These are phyloP conservation scores for Orius laevigatus DNA, from an alignment of 1,140 invertebrate genomes.

Conservation along the genomic window DNA sequence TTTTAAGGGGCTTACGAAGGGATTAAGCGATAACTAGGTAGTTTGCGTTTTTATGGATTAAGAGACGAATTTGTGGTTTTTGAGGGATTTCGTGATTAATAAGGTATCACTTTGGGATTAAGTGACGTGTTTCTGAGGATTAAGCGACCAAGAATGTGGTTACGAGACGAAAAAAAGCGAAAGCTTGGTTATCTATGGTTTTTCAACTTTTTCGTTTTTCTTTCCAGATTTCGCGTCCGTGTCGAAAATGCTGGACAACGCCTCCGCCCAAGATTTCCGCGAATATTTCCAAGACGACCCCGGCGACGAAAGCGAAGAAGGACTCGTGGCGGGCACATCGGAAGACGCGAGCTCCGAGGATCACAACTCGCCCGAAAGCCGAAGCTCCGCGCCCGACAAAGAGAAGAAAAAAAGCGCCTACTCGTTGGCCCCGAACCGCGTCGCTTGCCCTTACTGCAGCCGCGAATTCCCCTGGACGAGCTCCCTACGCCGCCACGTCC, in stretches of 20 bases:
- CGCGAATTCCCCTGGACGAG: slow-evolving; percentile 92
- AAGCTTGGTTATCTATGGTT: too few species aligned
- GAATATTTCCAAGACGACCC: slow-evolving; percentile 27
- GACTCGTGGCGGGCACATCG: slow-evolving; percentile 50
- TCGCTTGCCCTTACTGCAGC: slow-evolving; percentile 79
- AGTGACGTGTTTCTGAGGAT: too few species aligned
- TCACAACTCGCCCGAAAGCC: slow-evolving; percentile 15
- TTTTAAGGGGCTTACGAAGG: too few species aligned
- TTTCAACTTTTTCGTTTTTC: too few species aligned
- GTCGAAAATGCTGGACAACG: slow-evolving; percentile 59
- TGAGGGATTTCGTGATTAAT: too few species aligned
- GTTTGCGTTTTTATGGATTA: too few species aligned
- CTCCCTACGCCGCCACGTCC: slow-evolving; percentile 75
- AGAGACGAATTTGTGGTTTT: too few species aligned
- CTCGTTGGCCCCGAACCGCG: slow-evolving; percentile 81
- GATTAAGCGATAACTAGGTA: too few species aligned
- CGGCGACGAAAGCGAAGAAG: slow-evolving; percentile 55
- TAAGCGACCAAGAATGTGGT: too few species aligned
- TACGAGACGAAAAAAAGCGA: too few species aligned
- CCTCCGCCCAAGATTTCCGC: slow-evolving; percentile 52
- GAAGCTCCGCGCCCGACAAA: slow-evolving; percentile 23
- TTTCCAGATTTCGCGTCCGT: slow-evolving; percentile 51
- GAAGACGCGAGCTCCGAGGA: slow-evolving; percentile 57
- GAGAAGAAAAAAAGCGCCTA: slow-evolving; percentile 89
- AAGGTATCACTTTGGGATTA: too few species aligned